These are phyloP conservation scores for Nudaria mundana DNA, from an alignment of 2,888 invertebrate genomes.

Conservation along the genomic window DNA sequence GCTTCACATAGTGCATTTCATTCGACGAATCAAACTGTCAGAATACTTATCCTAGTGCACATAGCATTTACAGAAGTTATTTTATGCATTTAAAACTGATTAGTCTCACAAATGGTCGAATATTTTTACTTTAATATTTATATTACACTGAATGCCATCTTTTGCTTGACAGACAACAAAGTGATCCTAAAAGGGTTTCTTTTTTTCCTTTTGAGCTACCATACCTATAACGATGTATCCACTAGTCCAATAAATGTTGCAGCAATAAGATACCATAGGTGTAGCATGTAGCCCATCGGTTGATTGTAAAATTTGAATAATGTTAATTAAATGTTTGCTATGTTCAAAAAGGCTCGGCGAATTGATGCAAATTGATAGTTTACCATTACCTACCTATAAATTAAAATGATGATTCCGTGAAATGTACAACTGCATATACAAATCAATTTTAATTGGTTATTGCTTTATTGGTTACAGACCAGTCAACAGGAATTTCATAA, in stretches of 20 bases:
- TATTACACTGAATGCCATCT: too few relatives aligned
- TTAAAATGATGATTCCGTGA: constrained; percentile 6
- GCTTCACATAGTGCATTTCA: constrained; percentile 39
- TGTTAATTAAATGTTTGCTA: neutral
- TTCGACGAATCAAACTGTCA: constrained; percentile 23
- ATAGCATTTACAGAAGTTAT: constrained; percentile 4
- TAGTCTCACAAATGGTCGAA: too few relatives aligned
- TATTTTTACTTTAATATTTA: too few relatives aligned
- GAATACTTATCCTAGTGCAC: constrained; percentile 5
- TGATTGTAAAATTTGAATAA: neutral
- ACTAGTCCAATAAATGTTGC: too few relatives aligned
- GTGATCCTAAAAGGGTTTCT: too few relatives aligned
- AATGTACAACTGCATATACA: constrained; percentile 6
- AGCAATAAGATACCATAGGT: neutral
- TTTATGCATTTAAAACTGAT: neutral
- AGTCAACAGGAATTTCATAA: neutral
- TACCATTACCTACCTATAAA: neutral
- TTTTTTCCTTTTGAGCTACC: too few relatives aligned
- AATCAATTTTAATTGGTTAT: constrained; percentile 5
- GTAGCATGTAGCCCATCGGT: neutral
- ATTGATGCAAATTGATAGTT: constrained; percentile 4
- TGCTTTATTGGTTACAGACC: constrained; percentile 8
- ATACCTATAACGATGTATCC: too few relatives aligned
- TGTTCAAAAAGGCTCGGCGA: constrained; percentile 3
- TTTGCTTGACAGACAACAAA: too few relatives aligned